phyloP scores from a whole-genome alignment of 2,797 vertebrate genomes.

The Hyperoplus lanceolatus region DNA sequence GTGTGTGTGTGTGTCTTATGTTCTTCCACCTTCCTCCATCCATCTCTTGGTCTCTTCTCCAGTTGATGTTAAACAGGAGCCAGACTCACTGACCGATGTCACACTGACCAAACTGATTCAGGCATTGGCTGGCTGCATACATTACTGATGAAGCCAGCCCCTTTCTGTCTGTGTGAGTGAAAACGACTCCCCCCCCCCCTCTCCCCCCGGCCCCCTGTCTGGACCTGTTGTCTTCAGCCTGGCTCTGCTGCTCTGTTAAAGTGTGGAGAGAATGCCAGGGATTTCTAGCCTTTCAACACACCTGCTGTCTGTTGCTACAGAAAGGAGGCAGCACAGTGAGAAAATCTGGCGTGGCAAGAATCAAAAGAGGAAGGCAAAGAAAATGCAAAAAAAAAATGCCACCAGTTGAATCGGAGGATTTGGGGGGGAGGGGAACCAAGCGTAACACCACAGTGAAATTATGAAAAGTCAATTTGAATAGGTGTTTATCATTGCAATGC shows the following conservation, averaged over 20 bases:
- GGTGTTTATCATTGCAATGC: background rate
- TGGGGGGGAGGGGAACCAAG: background rate
- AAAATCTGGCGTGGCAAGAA: constrained; percentile 23
- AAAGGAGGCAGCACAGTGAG: constrained; percentile 49
- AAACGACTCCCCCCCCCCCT: background rate
- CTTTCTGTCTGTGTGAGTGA: constrained; percentile 3
- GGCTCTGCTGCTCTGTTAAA: constrained; percentile 21
- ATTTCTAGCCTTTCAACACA: constrained; percentile 48
- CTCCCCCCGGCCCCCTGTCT: background rate
- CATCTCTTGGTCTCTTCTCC: background rate
- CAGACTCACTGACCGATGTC: constrained; percentile 35
- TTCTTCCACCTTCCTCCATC: background rate
- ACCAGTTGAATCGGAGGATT: constrained; percentile 42
- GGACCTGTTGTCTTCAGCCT: constrained; percentile 22
- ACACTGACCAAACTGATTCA: constrained; percentile 26
- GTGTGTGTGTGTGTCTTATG: background rate
- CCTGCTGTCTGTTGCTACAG: constrained; percentile 31
- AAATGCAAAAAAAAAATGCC: constrained; percentile 11
- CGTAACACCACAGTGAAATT: background rate
- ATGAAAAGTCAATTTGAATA: constrained; percentile 19
- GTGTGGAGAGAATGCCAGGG: constrained; percentile 6
- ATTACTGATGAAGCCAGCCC: constrained; percentile 12
- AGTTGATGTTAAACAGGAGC: constrained; percentile 32
- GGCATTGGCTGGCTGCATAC: background rate
- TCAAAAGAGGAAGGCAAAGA: constrained; percentile 21